Base-by-base conservation (phyloP, 1,140 invertebrate genomes). In the Zaprionus ghesquierei region DNA sequence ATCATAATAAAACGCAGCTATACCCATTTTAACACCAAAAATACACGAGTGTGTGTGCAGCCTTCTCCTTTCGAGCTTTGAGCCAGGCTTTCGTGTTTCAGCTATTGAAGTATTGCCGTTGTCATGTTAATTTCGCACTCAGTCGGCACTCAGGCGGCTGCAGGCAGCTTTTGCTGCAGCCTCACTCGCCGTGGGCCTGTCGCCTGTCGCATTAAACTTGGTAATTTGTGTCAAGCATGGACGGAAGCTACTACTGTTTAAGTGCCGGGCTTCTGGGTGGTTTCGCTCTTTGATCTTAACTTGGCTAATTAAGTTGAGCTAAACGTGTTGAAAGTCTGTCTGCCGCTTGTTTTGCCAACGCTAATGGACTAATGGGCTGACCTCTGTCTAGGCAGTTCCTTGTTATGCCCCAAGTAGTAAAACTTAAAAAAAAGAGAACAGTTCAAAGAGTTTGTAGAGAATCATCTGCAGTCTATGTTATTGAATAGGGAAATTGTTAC, bases 1-100 rank as follows among this genome's bases (percentile, higher is more conserved):
- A 89, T 89, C 84, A 89, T 89, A 89, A 89, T 89, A 89, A 89
- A 89, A 89, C 77, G 79, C 84, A 80, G 84, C 84, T 89, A 89
- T 89, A 79, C 87, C 69, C 84, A 89, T 89, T 89, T 89, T 89
- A 89, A 89, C 84, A 89, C 84, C 84, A 84, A 89, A 89, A 79
- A 89, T 81, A 87, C 49, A 15, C 56, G 9, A 46, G 49, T 41
- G 41, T 15, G 33, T 22, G 6, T 53, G 20, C 35, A n/a, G 25
- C 23, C 22, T 50, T 66, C 31, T 61, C 35, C 44, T 20, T 56
- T 49, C 25, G 44, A 35, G 44, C 50, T 38, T 31, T 18, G 13
- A 3, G 27, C 31, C 41, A 29, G 63, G 35, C 23, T 58, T 46
- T 49, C 50, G 22, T 54, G 62, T 44, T 69, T 51, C 12, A 53